Conservation (phyloP, 2,888 invertebrate species). For the Andrena bicolor region DNA sequence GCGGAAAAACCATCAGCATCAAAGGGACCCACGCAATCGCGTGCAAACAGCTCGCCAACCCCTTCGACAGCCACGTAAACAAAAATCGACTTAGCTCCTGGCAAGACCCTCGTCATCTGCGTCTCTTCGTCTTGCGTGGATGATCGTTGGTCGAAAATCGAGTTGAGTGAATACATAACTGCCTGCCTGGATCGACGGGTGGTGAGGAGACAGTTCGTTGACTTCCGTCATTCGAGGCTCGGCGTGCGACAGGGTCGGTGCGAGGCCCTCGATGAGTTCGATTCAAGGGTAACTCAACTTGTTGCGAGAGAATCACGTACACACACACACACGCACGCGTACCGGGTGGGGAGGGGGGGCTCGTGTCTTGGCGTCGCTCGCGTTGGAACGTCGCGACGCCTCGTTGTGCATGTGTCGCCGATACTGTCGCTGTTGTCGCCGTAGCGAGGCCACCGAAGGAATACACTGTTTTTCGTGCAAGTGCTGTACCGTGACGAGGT, state of each 20-base stretch:
- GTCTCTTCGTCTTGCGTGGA: not conserved
- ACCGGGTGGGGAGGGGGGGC: not conserved
- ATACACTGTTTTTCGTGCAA: constrained; percentile 25
- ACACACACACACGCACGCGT: not conserved
- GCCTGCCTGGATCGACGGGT: not conserved
- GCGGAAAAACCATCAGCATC: too few relatives aligned
- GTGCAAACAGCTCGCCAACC: too few relatives aligned
- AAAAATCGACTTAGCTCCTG: too few relatives aligned
- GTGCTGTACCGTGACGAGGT: constrained; percentile 26
- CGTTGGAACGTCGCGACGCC: constrained; percentile 9
- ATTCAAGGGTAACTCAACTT: constrained; percentile 51
- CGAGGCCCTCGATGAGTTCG: constrained; percentile 19
- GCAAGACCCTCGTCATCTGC: too few relatives aligned
- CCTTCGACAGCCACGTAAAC: too few relatives aligned
- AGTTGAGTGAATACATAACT: not conserved
- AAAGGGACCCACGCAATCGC: too few relatives aligned
- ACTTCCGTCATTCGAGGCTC: not conserved
- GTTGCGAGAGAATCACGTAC: constrained; percentile 36
- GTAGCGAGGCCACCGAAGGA: not conserved
- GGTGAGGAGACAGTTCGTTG: not conserved
- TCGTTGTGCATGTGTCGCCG: constrained; percentile 27
- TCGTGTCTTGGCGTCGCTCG: constrained; percentile 19
- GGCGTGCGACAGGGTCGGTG: not conserved
- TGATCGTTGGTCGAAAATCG: not conserved
- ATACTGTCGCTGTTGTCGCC: constrained; percentile 8